A percentile compares a stretch with the other conserved stretches of the same genome.
Evolutionary conservation across 2,113 vertebrate genomes (phyloP).

Genomic region (Hippocampus zosterae): DNA sequence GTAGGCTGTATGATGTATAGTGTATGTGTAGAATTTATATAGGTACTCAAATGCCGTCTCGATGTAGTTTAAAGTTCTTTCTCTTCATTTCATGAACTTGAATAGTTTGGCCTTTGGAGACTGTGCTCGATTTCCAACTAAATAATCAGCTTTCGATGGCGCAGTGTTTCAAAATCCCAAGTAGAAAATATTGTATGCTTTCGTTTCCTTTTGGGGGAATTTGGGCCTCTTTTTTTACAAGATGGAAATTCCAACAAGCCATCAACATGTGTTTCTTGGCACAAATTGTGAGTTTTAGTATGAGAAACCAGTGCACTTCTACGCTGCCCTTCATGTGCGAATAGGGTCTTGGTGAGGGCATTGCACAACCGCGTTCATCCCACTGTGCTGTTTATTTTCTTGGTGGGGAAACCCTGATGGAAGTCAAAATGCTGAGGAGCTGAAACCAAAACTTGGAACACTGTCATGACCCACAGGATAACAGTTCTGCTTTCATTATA

Average conservation of each 20-base stretch:
- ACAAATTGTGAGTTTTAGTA: not conserved
- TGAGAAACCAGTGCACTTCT: not conserved
- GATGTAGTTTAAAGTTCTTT: no score
- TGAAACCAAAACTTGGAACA: constrained; percentile 10
- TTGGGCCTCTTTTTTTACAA: not conserved
- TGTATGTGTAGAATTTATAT: no score
- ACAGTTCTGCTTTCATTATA: not conserved
- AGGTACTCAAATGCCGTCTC: no score
- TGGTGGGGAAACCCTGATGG: not conserved
- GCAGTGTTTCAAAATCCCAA: not conserved
- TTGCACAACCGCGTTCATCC: not conserved
- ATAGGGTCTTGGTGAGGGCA: not conserved
- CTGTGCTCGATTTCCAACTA: not conserved
- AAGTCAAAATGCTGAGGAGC: constrained; percentile 20
- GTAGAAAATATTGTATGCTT: not conserved
- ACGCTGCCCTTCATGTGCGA: no score
- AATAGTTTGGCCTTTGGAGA: no score
- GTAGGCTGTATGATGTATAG: no score
- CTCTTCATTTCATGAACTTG: no score
- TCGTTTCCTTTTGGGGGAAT: not conserved
- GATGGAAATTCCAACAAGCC: not conserved
- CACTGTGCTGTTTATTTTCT: not conserved
- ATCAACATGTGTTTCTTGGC: not conserved
- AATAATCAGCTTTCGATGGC: not conserved
- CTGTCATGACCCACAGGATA: not conserved